Evolutionary conservation across 37 sponge, comb jelly and placozoan genomes (phyloP).

Genomic region (Eunapius fragilis): DNA sequence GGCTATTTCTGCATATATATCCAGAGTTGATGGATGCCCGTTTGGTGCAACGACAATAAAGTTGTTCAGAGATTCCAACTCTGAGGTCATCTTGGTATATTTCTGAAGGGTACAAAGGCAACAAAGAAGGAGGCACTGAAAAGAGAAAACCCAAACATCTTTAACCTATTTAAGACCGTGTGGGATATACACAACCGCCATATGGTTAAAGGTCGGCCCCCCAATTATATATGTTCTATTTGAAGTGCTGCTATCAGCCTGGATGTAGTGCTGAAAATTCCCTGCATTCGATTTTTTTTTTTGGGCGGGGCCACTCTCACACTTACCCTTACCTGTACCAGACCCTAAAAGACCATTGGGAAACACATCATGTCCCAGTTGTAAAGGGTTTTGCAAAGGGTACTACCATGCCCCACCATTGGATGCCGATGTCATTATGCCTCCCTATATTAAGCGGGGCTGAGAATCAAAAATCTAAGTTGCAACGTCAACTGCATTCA

Average conservation of each 20-base stretch:
- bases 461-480: too few relatives aligned
- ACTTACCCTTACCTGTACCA: conserved; percentile 22
- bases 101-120: conserved; percentile 13
- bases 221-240: conserved; percentile 7
- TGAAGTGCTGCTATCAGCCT: conserved; percentile 5
- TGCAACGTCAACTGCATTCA: too few relatives aligned
- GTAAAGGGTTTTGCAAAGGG: conserved; percentile 35
- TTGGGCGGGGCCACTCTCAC: neutral
- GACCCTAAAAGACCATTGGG: conserved; percentile 18
- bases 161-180: conserved; percentile 1
- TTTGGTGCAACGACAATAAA: conserved; percentile 6
- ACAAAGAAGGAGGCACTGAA: neutral
- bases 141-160: conserved; percentile 16
- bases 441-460: too few relatives aligned
- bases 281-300: conserved; percentile 10
- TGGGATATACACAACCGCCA: conserved; percentile 19
- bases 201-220: neutral
- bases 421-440: neutral
- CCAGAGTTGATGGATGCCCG: conserved; percentile 17
- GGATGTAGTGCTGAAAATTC: neutral
- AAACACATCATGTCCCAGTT: neutral
- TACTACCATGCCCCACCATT: conserved; percentile 8
- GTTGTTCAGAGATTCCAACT: neutral
- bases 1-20: conserved; percentile 7
- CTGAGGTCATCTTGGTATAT: neutral